These are phyloP conservation scores for Silurus glanis DNA, from an alignment of 2,113 vertebrate species.

Conservation along the genomic window DNA sequence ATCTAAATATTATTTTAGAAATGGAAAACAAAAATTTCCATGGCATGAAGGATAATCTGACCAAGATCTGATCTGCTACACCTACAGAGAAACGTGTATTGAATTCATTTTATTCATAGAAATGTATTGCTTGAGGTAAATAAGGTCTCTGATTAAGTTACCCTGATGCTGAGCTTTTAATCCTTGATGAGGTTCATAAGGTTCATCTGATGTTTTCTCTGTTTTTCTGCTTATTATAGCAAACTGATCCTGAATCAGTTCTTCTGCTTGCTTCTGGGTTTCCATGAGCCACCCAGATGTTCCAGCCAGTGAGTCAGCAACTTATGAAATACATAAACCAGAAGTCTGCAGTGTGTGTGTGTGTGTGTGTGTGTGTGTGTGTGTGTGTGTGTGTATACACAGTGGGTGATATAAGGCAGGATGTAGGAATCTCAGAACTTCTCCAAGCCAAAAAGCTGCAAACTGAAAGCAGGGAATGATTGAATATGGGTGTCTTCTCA, in stretches of 20 bases:
- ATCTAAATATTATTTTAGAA: no score
- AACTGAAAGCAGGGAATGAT: slow-evolving; percentile 3
- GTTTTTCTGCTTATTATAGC: background rate
- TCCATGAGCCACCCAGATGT: slow-evolving; percentile 40
- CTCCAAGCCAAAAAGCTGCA: background rate
- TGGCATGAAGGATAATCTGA: background rate
- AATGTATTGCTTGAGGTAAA: background rate
- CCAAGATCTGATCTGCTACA: background rate
- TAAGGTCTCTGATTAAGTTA: background rate
- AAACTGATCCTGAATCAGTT: background rate
- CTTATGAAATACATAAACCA: slow-evolving; percentile 45
- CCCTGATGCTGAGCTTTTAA: background rate
- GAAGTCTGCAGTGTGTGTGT: slow-evolving; percentile 26
- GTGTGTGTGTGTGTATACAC: background rate
- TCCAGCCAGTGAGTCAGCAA: slow-evolving; percentile 41
- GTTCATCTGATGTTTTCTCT: slow-evolving; percentile 6
- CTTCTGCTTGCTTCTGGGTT: slow-evolving; percentile 2
- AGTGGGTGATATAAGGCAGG: slow-evolving; percentile 42
- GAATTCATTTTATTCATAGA: background rate
- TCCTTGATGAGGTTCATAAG: background rate
- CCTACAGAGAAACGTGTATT: background rate
- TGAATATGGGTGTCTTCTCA: slow-evolving; percentile 14
- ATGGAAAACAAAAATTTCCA: background rate
- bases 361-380: background rate
- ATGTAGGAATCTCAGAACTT: background rate